These are phyloP conservation scores for Drosophila kanapiae DNA, from an alignment of 1,140 invertebrate species.

Conservation along the genomic window DNA sequence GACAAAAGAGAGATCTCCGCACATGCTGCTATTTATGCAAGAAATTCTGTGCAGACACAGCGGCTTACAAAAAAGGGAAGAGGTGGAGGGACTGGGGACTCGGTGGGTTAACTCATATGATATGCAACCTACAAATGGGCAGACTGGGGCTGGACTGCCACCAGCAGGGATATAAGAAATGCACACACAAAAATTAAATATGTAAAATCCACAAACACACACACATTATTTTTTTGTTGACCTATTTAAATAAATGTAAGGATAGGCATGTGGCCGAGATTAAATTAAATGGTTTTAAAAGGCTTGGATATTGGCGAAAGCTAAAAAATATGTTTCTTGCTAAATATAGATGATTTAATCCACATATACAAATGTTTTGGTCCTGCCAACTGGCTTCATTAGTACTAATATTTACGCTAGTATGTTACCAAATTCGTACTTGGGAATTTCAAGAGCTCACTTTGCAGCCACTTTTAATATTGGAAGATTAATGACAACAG, in stretches of 20 bases:
- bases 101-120: constrained; percentile 59
- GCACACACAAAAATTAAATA: constrained; percentile 29
- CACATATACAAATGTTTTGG: no score
- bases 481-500: no score
- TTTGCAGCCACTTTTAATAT: not conserved
- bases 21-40: constrained; percentile 77
- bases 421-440: not conserved
- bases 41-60: constrained; percentile 70
- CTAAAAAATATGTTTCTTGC: not conserved
- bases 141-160: constrained; percentile 21
- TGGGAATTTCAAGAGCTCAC: not conserved
- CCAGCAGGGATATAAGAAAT: constrained; percentile 25
- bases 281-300: not conserved
- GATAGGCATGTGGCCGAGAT: not conserved
- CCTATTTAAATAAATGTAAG: constrained; percentile 5
- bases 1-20: constrained; percentile 36
- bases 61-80: constrained; percentile 49
- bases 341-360: no score
- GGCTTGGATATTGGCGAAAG: not conserved
- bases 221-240: constrained; percentile 5
- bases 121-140: constrained; percentile 46
- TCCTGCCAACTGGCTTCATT: not conserved
- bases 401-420: not conserved
- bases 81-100: not conserved
- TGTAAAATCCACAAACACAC: not conserved